Base-by-base conservation (phyloP, 2,113 vertebrate genomes). In the Dunckerocampus dactyliophorus region DNA sequence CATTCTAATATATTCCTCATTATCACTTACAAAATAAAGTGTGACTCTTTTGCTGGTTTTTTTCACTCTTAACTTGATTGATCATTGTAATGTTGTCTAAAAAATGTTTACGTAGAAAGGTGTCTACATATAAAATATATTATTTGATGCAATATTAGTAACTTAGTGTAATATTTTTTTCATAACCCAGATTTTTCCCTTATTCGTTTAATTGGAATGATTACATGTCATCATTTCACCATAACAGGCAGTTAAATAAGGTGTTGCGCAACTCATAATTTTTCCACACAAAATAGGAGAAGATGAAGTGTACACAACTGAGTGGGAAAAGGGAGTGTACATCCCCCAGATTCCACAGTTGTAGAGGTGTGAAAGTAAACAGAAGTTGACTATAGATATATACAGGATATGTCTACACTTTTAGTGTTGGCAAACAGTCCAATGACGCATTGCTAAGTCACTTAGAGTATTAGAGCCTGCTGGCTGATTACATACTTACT, bases 401-500 rank as follows among this genome's bases (percentile, higher is more conserved):
- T 37, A 13, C 3, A 39, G 28, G n/a, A 19, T 12, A 12, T 55
- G 53, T 37, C 53, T 55, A 37, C 53, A 39, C 53, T 37, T 55
- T 55, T 55, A 55, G 53, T 55, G 53, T 39, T 37, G 31, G 28
- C 53, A 55, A 55, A 55, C 53, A 55, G 53, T 3, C 12, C 31
- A 37, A 39, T 39, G 53, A 55, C 53, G 31, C 53, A 39, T 17
- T 37, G 53, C 28, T 55, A 10, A 20, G 53, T 39, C 31, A 55
- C 53, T 55, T 55, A n/a, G n/a, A n/a, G n/a, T n/a, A 55, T 55
- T 55, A 55, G 53, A 53, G 28, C 17, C 28, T 9, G 1, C 12
- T 17, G 53, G 53, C n/a, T 55, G 53, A 37, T 37, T 19, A 21
- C 31, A 20, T 34, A 31, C 51, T 24, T 15, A 28, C 51, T 16